These are phyloP conservation scores for Acrocephalus arundinaceus DNA, from an alignment of 2,113 vertebrate species.

Conservation along the genomic window DNA sequence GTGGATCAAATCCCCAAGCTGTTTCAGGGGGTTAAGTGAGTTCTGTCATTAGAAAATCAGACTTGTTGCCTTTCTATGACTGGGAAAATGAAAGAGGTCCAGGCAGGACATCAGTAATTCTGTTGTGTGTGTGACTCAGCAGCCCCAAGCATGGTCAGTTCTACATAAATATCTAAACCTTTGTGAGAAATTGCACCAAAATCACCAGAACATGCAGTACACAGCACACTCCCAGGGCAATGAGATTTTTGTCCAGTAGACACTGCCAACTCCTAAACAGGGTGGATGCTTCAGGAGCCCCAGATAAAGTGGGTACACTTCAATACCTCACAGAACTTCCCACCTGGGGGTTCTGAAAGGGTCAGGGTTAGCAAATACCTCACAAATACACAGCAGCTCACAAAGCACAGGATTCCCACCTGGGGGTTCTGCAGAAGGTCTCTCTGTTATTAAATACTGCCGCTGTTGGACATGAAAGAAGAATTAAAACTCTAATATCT, in stretches of 20 bases:
- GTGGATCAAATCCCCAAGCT: background rate
- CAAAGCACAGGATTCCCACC: constrained; percentile 64
- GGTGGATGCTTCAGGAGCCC: background rate
- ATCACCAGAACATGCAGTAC: background rate
- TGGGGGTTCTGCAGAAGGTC: constrained; percentile 93
- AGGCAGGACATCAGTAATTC: background rate
- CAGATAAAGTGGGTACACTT: background rate
- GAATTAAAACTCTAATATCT: too few relatives aligned
- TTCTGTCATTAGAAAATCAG: background rate
- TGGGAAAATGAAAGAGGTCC: background rate
- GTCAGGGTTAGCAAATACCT: constrained; percentile 72
- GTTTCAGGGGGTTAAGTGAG: background rate
- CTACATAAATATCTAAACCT: background rate
- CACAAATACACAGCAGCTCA: constrained; percentile 52
- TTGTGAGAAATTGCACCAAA: background rate
- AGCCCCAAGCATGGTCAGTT: background rate
- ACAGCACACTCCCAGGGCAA: background rate
- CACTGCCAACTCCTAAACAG: background rate
- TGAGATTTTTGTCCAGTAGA: background rate
- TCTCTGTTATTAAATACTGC: constrained; percentile 74
- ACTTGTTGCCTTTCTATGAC: background rate
- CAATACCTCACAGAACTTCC: background rate
- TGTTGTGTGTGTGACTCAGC: background rate
- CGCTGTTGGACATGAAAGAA: too few relatives aligned
- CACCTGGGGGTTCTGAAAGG: constrained; percentile 87